Percentiles rank a stretch among this genome's conserved stretches.
These are phyloP conservation scores for Alauda arvensis DNA, from an alignment of 2,797 vertebrate species.

Conservation along the genomic window DNA sequence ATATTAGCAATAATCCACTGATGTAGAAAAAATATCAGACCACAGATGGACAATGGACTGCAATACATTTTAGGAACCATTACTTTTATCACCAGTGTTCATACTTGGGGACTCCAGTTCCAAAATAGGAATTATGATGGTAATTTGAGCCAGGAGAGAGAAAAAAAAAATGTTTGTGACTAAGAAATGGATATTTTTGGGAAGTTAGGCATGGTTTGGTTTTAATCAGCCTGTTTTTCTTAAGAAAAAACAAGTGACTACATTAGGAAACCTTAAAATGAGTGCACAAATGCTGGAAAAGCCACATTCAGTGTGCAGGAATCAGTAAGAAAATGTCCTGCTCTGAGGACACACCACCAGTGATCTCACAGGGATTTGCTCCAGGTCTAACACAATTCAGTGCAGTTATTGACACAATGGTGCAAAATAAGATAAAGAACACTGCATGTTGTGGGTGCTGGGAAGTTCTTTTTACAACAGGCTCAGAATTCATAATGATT, in stretches of 20 bases:
- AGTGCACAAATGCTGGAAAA: neutral
- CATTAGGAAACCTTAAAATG: neutral
- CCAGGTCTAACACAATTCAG: neutral
- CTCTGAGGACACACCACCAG: neutral
- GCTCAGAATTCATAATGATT: neutral
- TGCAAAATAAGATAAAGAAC: neutral
- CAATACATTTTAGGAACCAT: neutral
- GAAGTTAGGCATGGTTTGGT: neutral
- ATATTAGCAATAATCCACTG: neutral
- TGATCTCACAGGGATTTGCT: neutral
- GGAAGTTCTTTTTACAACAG: neutral
- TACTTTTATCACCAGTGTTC: neutral
- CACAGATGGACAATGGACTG: neutral
- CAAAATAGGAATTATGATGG: neutral
- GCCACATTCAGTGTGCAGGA: rapidly evolving
- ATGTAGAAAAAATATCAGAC: neutral
- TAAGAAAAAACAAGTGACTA: neutral
- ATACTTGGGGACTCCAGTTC: neutral
- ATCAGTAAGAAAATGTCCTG: neutral
- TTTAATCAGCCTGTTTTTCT: neutral
- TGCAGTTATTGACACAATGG: neutral
- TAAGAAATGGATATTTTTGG: neutral
- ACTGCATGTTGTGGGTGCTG: neutral
- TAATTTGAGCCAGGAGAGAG: neutral
- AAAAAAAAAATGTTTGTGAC: neutral